Evolutionary conservation across 2,113 vertebrate species (phyloP), one percentile per base, ranked within the genome.

Genomic region (Seriola aureovittata): DNA sequence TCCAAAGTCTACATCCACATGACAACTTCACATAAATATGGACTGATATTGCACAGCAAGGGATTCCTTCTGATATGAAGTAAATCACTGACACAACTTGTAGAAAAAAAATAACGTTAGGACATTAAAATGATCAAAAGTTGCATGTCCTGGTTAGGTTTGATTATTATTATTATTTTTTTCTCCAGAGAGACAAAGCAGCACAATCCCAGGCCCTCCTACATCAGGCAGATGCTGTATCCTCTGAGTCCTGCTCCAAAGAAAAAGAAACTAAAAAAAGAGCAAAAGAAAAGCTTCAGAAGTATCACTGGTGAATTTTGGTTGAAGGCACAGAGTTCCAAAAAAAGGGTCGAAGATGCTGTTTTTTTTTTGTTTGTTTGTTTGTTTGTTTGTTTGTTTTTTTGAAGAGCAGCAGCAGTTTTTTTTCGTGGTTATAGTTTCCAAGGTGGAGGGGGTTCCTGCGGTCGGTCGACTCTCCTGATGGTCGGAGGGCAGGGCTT

Each of bases 291-390:
- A 66, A 69, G 63, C 36, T 85, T 71, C 69, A 72, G 78, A 84
- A 90, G 81, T 71, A 54, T 89, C 79, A 90, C 81, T 25, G 90
- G 70, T 85, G 84, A 89, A 64, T 66, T 59, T 88, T 88, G 86
- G 65, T 91, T 79, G 76, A 95, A 95, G 95, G 94, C 95, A 95
- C 95, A 90, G 88, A 78, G 81, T 92, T 92, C 80, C 84, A 83
- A 59, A 80, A 75, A 87, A 66, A 70, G 72, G 84, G 82, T 70
- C 14, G 75, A 42, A 69, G 85, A 85, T 77, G 85, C 38, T 72
- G 77, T 40, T 76, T 64, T 46, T 62, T 5, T 6, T 36, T 36
- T 29, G 25, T 36, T 42, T 42, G 7, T 42, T 70, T 64, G 46
- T 63, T 42, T 10, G 38, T 62, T 65, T 50, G 54, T 36, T 42